These are phyloP conservation scores for Monochamus alternatus DNA, from an alignment of 2,888 invertebrate species.

Conservation along the genomic window DNA sequence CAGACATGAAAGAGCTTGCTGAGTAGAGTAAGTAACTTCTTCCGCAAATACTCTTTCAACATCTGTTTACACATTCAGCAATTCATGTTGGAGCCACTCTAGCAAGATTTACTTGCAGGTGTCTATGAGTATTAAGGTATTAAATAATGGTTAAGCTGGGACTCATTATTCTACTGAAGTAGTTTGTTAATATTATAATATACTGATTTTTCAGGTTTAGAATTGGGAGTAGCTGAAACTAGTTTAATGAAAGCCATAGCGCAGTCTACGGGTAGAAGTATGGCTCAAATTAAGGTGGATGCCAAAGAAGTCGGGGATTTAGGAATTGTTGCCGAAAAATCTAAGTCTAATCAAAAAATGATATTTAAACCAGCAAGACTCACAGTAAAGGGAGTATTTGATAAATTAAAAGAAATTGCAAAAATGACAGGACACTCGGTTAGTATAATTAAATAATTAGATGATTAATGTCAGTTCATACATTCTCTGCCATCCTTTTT, in stretches of 20 bases:
- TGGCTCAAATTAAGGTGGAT: constrained; percentile 87
- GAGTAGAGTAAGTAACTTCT: too few species aligned
- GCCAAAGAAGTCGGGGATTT: constrained; percentile 86
- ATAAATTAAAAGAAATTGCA: constrained; percentile 90
- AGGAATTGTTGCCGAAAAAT: constrained; percentile 91
- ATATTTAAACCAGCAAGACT: constrained; percentile 90
- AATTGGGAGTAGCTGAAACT: constrained; percentile 95
- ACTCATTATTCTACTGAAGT: too few species aligned
- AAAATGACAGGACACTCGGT: constrained; percentile 84
- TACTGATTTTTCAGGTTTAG: constrained; percentile 73
- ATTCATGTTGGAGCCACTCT: too few species aligned
- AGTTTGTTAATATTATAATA: too few species aligned
- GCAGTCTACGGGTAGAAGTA: constrained; percentile 87
- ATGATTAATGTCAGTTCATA: too few species aligned
- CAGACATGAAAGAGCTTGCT: too few species aligned
- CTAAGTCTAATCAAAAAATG: constrained; percentile 87
- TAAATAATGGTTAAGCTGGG: too few species aligned
- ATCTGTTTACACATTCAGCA: too few species aligned
- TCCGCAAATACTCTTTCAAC: too few species aligned
- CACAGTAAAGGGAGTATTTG: constrained; percentile 82
- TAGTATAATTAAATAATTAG: constrained; percentile 64
- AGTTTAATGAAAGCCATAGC: constrained; percentile 96
- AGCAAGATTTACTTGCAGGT: too few species aligned
- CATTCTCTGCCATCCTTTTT: too few species aligned
- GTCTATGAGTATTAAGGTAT: too few species aligned